Percentiles rank a stretch among this genome's conserved stretches.
These are phyloP conservation scores for Myripristis jacobus DNA, from an alignment of 2,797 vertebrate genomes.

Conservation along the genomic window DNA sequence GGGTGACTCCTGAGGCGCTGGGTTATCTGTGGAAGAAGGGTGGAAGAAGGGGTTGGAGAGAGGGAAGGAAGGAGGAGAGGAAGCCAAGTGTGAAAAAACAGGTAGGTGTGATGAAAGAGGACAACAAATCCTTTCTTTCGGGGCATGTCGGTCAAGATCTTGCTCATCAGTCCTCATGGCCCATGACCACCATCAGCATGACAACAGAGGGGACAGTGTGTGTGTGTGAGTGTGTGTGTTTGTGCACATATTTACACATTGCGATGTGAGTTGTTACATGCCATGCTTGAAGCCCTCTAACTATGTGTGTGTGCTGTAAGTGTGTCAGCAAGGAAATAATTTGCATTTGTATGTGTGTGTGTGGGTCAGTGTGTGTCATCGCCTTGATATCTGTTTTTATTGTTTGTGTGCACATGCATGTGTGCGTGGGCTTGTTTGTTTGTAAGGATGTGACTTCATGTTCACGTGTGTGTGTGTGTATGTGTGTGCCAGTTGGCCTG, in stretches of 20 bases:
- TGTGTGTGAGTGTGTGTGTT: conserved; percentile 43
- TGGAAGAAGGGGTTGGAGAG: conserved; percentile 20
- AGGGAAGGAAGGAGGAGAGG: conserved; percentile 35
- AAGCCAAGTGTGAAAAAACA: conserved; percentile 75
- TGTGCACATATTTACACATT: conserved; percentile 36
- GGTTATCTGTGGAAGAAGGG: conserved; percentile 61
- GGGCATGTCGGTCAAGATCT: conserved; percentile 76
- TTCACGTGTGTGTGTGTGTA: no score
- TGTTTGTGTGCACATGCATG: neutral
- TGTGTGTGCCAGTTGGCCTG: conserved; percentile 39
- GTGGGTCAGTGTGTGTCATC: neutral
- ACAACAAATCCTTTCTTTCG: conserved; percentile 76
- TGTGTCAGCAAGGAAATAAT: conserved; percentile 10
- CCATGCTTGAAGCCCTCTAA: conserved; percentile 15
- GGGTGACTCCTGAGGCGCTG: conserved; percentile 40
- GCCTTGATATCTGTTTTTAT: neutral
- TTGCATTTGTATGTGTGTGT: neutral
- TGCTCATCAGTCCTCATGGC: conserved; percentile 72
- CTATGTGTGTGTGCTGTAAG: neutral
- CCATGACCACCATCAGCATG: conserved; percentile 63
- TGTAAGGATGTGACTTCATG: neutral
- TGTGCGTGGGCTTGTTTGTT: neutral
- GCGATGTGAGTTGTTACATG: conserved; percentile 21
- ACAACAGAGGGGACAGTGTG: conserved; percentile 51
- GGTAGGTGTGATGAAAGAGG: conserved; percentile 78